A percentile compares a stretch with the other conserved stretches of the same genome.
Conservation (phyloP, 2,113 vertebrate genomes). For the Pitta sordida region DNA sequence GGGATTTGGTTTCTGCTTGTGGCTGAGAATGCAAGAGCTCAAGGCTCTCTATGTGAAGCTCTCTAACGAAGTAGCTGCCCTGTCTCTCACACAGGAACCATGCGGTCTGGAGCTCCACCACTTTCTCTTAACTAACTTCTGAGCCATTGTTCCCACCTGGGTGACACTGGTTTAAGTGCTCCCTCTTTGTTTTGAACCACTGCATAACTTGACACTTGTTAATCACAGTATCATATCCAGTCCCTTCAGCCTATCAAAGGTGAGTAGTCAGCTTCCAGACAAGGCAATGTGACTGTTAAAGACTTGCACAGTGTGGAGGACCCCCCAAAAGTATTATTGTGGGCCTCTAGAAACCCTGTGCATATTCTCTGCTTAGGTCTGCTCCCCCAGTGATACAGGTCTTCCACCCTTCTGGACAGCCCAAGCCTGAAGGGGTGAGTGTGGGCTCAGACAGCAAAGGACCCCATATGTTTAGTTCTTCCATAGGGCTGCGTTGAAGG, state of each 20-base stretch:
- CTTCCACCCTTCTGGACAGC: neutral
- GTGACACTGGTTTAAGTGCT: conserved; percentile 30
- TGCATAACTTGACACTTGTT: conserved; percentile 63
- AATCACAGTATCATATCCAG: neutral
- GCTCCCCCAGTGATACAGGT: neutral
- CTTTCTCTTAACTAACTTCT: conserved; percentile 50
- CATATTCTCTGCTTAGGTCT: neutral
- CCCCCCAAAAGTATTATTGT: neutral
- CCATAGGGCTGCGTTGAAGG: neutral
- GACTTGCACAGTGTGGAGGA: neutral
- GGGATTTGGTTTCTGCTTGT: conserved; percentile 37
- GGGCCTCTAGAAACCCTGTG: neutral
- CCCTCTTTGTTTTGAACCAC: conserved; percentile 64
- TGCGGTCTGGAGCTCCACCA: conserved; percentile 22
- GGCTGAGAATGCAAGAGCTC: neutral
- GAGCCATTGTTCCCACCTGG: conserved; percentile 65
- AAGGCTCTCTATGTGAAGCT: neutral
- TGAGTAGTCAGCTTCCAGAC: conserved; percentile 61
- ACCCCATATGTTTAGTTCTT: neutral
- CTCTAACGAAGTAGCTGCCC: neutral
- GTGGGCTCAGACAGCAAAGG: neutral
- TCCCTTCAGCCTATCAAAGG: conserved; percentile 32
- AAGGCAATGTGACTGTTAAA: conserved; percentile 57
- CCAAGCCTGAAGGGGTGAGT: neutral
- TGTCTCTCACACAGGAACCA: neutral